phyloP scores from a whole-genome alignment of 2,888 invertebrate species.

The Syrista parreyssii region DNA sequence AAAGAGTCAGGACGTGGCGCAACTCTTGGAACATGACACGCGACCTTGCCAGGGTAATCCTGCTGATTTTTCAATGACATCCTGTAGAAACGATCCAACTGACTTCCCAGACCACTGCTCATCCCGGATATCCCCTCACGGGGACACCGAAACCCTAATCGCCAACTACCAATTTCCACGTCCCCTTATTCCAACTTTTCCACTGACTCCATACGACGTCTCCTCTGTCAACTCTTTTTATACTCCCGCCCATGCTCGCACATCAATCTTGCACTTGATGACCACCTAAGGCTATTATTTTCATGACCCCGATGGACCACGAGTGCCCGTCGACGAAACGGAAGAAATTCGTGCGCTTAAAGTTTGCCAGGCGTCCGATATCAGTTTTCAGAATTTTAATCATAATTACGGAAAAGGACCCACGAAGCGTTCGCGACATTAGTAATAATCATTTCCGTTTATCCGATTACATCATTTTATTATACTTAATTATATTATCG shows the following conservation, averaged over 20 bases:
- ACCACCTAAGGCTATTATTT: not conserved
- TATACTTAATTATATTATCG: too few relatives aligned
- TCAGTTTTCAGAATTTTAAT: not conserved
- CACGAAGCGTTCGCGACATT: not conserved
- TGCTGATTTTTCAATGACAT: not conserved
- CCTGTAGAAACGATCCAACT: not conserved
- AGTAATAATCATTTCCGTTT: not conserved
- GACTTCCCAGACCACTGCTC: not conserved
- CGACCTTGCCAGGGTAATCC: not conserved
- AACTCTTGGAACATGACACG: not conserved
- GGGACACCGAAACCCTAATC: too few relatives aligned
- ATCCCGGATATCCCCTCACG: not conserved
- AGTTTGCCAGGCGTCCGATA: not conserved
- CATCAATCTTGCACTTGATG: not conserved
- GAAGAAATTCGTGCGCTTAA: not conserved
- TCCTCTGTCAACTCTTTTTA: not conserved
- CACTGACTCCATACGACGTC: not conserved
- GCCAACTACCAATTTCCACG: not conserved
- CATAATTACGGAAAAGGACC: not conserved
- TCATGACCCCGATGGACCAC: not conserved
- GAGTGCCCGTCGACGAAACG: not conserved
- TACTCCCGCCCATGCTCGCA: not conserved
- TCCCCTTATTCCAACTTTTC: not conserved
- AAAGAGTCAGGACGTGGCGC: slow-evolving; percentile 19
- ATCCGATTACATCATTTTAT: not conserved